A percentile compares a stretch with the other conserved stretches of the same genome.
These are phyloP conservation scores for Scomber colias DNA, from an alignment of 2,113 vertebrate genomes.

Conservation along the genomic window DNA sequence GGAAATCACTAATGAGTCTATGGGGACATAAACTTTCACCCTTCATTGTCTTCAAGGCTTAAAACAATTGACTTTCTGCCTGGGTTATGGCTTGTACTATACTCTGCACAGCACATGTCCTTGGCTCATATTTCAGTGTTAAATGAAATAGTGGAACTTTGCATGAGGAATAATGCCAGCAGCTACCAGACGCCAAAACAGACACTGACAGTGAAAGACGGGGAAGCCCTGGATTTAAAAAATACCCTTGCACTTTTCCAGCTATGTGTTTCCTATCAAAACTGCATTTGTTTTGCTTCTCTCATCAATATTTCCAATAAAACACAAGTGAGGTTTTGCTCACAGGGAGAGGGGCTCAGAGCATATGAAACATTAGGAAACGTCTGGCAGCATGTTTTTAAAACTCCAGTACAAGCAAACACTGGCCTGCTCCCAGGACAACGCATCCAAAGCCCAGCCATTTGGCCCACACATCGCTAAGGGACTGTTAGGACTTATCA, in stretches of 20 bases:
- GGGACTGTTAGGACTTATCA: constrained; percentile 65
- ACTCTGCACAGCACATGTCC: constrained; percentile 54
- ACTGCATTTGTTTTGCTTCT: constrained; percentile 69
- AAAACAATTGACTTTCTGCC: constrained; percentile 33
- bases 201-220: constrained; percentile 60
- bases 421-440: constrained; percentile 43
- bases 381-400: constrained; percentile 46
- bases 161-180: constrained; percentile 49
- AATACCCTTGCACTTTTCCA: constrained; percentile 66
- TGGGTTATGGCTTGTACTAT: constrained; percentile 26
- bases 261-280: constrained; percentile 73
- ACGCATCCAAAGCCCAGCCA: constrained; percentile 22
- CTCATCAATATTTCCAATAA: constrained; percentile 71
- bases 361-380: constrained; percentile 67
- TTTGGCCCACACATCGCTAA: constrained; percentile 54
- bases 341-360: constrained; percentile 13
- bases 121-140: constrained; percentile 62
- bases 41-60: constrained; percentile 21
- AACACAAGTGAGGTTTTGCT: constrained; percentile 47
- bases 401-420: constrained; percentile 70
- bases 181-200: constrained; percentile 55
- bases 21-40: constrained; percentile 4
- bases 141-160: constrained; percentile 80
- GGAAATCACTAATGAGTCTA: constrained; percentile 41
- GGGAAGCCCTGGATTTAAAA: constrained; percentile 78